A percentile compares a stretch with the other conserved stretches of the same genome.
Evolutionary conservation across 2,113 vertebrate species (phyloP).

Genomic region (Salvelinus sp.): DNA sequence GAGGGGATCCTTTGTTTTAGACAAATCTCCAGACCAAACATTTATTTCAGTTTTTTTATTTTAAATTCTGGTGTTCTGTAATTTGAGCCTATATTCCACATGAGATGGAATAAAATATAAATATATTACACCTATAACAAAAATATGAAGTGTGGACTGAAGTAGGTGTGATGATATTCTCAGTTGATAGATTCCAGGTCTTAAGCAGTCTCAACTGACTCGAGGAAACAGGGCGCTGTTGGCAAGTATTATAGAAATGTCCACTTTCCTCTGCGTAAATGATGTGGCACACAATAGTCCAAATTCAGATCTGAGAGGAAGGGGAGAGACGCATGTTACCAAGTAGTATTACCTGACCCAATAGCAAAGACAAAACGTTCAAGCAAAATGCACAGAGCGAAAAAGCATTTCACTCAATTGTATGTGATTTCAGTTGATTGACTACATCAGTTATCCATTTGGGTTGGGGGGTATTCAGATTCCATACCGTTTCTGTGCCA

Average conservation of each 20-base stretch:
- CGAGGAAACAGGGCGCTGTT: neutral
- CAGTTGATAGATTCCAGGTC: conserved; percentile 6
- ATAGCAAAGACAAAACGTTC: neutral
- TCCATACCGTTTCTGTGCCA: too few relatives aligned
- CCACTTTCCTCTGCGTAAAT: conserved; percentile 14
- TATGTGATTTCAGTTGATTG: too few relatives aligned
- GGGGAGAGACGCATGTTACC: neutral
- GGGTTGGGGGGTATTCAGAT: too few relatives aligned
- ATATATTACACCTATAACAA: conserved; percentile 40
- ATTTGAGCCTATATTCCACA: conserved; percentile 31
- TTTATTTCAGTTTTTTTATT: conserved; percentile 35
- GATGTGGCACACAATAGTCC: conserved; percentile 4
- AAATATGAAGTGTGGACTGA: conserved; percentile 14
- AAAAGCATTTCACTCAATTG: too few relatives aligned
- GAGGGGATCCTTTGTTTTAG: too few relatives aligned
- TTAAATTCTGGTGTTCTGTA: conserved; percentile 26
- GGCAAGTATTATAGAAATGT: neutral
- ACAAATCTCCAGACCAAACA: conserved; percentile 19
- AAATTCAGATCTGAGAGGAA: neutral
- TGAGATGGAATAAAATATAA: conserved; percentile 47
- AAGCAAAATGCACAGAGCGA: neutral
- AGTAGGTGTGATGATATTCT: conserved; percentile 1
- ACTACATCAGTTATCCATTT: too few relatives aligned
- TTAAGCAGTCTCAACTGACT: conserved; percentile 4
- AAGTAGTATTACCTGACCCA: neutral